A percentile compares a stretch with the other conserved stretches of the same genome.
Conservation (phyloP, 2,888 invertebrate species). For the Andrena minutula region DNA sequence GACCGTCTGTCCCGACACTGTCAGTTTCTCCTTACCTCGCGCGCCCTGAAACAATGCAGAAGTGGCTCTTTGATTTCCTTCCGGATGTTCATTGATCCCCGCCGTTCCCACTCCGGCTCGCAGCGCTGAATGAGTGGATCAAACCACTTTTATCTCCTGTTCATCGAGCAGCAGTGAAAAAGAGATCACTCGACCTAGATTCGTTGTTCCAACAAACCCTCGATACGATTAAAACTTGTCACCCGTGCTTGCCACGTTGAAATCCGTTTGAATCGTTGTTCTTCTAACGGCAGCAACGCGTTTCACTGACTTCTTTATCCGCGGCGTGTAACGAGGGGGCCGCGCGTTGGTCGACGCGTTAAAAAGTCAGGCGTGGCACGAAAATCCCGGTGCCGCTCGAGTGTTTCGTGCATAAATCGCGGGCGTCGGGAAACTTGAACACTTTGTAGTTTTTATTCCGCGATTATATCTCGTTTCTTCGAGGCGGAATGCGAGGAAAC, state of each 20-base stretch:
- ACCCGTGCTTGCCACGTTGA: conserved; percentile 17
- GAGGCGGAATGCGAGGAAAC: conserved; percentile 50
- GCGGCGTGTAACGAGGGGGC: conserved; percentile 14
- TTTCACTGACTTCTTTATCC: conserved; percentile 46
- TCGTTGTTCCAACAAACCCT: not conserved
- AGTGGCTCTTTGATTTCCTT: not conserved
- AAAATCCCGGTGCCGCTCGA: conserved; percentile 37
- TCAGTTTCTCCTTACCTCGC: not conserved
- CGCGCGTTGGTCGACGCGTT: not conserved
- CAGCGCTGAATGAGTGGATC: not conserved
- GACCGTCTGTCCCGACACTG: too few species aligned
- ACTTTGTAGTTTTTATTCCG: conserved; percentile 57
- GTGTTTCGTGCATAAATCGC: conserved; percentile 61
- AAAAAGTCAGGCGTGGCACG: conserved; percentile 29
- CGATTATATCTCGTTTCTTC: conserved; percentile 61
- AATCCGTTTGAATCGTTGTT: conserved; percentile 13
- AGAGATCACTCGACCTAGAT: not conserved
- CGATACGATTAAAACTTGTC: conserved; percentile 44
- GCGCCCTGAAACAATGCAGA: not conserved
- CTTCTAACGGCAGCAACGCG: conserved; percentile 8
- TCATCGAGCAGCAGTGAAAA: not conserved
- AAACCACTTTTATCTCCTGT: not conserved
- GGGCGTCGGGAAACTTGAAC: conserved; percentile 56
- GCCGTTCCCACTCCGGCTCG: too few species aligned
- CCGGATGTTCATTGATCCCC: conserved; percentile 7